Conservation (phyloP, 2,888 invertebrate genomes). For the Agrotis ipsilon region DNA sequence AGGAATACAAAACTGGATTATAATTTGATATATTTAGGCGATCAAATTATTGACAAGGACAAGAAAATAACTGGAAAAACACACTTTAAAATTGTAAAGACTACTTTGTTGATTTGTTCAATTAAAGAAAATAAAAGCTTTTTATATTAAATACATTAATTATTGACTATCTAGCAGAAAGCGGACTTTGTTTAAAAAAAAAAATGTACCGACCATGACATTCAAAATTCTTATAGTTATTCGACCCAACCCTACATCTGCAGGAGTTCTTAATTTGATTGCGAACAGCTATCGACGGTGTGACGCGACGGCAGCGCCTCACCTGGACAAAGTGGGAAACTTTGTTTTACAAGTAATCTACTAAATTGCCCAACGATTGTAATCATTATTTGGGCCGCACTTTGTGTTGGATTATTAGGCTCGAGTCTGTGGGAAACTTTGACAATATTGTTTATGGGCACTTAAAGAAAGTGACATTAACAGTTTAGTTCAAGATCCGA, state of each 20-base stretch:
- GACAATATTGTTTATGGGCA: not conserved
- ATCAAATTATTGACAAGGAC: not conserved
- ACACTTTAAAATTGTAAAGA: too few species aligned
- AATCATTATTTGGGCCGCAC: slow-evolving; percentile 12
- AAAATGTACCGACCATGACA: slow-evolving; percentile 30
- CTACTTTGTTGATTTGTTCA: too few species aligned
- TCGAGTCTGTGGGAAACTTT: slow-evolving; percentile 5
- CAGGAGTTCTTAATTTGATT: slow-evolving; percentile 60
- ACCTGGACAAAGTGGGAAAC: slow-evolving; percentile 37
- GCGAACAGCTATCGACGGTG: slow-evolving; percentile 40
- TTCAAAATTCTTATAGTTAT: slow-evolving; percentile 26
- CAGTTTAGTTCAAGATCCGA: not conserved
- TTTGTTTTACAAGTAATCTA: slow-evolving; percentile 60
- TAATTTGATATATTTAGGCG: not conserved
- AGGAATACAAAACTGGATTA: not conserved
- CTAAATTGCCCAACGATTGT: slow-evolving; percentile 33
- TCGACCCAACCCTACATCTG: slow-evolving; percentile 32
- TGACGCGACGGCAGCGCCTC: slow-evolving; percentile 34
- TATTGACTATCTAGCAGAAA: slow-evolving; percentile 7
- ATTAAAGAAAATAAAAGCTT: not conserved
- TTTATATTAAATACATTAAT: not conserved
- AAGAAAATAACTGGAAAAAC: not conserved
- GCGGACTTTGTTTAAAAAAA: not conserved
- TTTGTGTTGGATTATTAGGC: slow-evolving; percentile 22
- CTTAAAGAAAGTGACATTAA: not conserved